Evolutionary conservation across 1,140 invertebrate species (phyloP).

Genomic region (Drosophila jambulina): DNA sequence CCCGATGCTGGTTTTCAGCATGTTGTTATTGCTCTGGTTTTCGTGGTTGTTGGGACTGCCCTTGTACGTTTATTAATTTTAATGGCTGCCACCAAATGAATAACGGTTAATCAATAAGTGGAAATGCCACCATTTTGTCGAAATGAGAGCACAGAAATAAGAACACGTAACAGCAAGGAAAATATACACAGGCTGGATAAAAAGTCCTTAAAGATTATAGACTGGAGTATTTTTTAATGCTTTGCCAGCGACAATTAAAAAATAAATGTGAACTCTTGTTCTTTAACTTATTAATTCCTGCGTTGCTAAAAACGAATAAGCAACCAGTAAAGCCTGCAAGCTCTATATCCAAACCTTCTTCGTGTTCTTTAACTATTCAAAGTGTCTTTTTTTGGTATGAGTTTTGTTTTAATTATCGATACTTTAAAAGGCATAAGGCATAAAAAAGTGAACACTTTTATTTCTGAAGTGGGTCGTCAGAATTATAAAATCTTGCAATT

Average conservation of each 20-base stretch:
- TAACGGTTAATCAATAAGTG: slow-evolving; percentile 75
- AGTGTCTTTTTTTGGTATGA: too few species aligned
- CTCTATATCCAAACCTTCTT: too few species aligned
- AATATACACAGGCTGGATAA: not conserved
- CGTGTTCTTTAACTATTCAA: too few species aligned
- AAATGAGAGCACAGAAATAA: not conserved
- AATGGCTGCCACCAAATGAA: slow-evolving; percentile 63
- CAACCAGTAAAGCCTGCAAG: too few species aligned
- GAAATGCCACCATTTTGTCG: slow-evolving; percentile 19
- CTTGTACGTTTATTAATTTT: slow-evolving; percentile 72
- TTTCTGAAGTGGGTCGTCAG: too few species aligned
- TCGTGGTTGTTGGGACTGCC: slow-evolving; percentile 10
- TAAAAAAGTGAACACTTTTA: too few species aligned
- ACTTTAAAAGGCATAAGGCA: too few species aligned
- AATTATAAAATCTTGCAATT: too few species aligned
- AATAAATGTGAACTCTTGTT: too few species aligned
- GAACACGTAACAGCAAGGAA: not conserved
- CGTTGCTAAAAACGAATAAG: too few species aligned
- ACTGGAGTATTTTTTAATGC: not conserved
- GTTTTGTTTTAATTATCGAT: too few species aligned
- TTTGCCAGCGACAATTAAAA: too few species aligned
- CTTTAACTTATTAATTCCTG: not conserved
- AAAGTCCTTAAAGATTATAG: not conserved
- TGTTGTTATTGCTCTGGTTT: slow-evolving; percentile 16
- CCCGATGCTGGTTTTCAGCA: slow-evolving; percentile 14